Percentiles rank a stretch among this genome's conserved stretches.
These are phyloP conservation scores for Mythimna lalbum DNA, from an alignment of 2,888 invertebrate genomes.

Conservation along the genomic window DNA sequence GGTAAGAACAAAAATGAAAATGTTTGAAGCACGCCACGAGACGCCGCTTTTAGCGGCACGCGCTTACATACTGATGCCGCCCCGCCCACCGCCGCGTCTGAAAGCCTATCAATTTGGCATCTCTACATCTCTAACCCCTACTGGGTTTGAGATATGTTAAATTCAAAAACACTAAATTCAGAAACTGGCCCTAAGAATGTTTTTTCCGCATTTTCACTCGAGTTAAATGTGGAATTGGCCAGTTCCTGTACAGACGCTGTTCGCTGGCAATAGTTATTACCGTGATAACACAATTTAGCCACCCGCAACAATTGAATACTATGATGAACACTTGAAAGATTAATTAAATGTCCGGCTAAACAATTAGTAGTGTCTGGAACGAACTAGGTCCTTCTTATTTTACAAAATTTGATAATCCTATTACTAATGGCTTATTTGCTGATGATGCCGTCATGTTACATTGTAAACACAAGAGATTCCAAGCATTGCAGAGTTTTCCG, in stretches of 20 bases:
- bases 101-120: too few species aligned
- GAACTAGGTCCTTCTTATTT: not conserved
- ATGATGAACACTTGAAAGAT: not conserved
- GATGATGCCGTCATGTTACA: not conserved
- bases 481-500: not conserved
- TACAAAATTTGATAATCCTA: not conserved
- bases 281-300: not conserved
- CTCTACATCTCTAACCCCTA: too few species aligned
- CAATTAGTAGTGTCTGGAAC: not conserved
- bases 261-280: not conserved
- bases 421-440: not conserved
- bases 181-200: not conserved
- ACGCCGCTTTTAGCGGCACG: too few species aligned
- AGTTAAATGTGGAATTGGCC: not conserved
- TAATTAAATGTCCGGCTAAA: not conserved
- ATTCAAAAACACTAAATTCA: too few species aligned
- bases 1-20: too few species aligned
- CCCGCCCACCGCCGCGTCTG: too few species aligned
- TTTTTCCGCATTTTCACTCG: not conserved
- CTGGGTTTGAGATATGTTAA: too few species aligned
- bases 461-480: not conserved
- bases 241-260: not conserved
- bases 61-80: too few species aligned
- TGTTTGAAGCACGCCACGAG: too few species aligned
- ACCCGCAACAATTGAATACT: not conserved